Conservation (phyloP, 2,888 invertebrate genomes). For the Rhabditoides inermis region DNA sequence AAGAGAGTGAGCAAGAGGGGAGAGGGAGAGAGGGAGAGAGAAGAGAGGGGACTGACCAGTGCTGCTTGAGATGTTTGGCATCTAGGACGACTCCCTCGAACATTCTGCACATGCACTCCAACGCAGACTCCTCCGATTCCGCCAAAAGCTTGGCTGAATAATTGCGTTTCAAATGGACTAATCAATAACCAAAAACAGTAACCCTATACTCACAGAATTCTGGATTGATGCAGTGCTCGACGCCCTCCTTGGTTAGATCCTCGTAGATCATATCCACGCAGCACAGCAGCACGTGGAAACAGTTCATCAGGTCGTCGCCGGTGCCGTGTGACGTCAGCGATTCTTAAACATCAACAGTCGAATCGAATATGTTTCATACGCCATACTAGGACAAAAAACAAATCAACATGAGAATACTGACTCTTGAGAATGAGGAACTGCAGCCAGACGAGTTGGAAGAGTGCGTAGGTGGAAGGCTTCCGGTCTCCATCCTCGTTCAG, state of each 20-base stretch:
- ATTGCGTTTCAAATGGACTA: too few relatives aligned
- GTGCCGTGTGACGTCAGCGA: conserved; percentile 4
- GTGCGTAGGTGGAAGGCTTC: conserved; percentile 5
- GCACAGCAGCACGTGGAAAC: conserved; percentile 80
- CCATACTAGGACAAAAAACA: neutral
- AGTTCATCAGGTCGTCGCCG: conserved; percentile 84
- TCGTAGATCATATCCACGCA: conserved; percentile 82
- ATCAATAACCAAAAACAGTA: too few relatives aligned
- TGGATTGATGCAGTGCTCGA: conserved; percentile 23
- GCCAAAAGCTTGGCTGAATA: conserved; percentile 11
- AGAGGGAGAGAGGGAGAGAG: too few relatives aligned
- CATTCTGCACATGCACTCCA: conserved; percentile 64
- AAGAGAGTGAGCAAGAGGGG: too few relatives aligned
- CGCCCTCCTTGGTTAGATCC: conserved; percentile 67
- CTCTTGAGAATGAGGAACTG: conserved; percentile 11
- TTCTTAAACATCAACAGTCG: conserved; percentile 8
- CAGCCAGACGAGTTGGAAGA: conserved; percentile 12
- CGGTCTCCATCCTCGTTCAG: neutral
- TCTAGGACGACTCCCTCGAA: conserved; percentile 77
- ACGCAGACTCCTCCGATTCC: conserved; percentile 8
- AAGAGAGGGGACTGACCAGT: too few relatives aligned
- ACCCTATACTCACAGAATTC: conserved; percentile 18
- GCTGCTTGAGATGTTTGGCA: conserved; percentile 80
- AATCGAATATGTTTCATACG: neutral
- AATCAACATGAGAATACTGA: neutral